Conservation (phyloP, 23 tunicate genomes). For the Trididemnum miniatum region DNA sequence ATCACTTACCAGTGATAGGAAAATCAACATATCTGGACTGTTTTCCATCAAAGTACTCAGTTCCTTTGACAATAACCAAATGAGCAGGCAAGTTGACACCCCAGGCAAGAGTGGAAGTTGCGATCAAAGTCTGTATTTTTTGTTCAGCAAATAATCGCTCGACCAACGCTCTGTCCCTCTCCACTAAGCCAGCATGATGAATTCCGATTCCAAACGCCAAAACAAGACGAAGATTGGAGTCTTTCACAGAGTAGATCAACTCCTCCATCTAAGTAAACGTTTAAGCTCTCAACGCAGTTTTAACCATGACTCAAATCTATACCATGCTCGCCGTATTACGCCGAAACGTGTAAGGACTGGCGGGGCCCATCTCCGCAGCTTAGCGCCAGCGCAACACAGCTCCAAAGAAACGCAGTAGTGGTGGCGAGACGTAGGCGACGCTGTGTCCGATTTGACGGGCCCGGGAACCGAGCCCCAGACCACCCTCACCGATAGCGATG, state of each 20-base stretch:
- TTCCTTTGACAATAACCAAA: conserved; percentile 95
- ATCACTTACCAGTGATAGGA: conserved; percentile 84
- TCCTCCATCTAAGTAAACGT: conserved; percentile 84
- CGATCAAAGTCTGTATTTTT: conserved; percentile 86
- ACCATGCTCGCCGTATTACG: too few relatives aligned
- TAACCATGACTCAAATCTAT: too few relatives aligned
- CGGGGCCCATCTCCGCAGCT: too few relatives aligned
- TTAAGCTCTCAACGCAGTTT: too few relatives aligned
- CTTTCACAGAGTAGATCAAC: conserved; percentile 63
- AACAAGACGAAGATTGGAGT: conserved; percentile 78
- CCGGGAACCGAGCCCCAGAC: too few relatives aligned
- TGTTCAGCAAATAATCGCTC: conserved; percentile 75
- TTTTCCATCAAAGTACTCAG: conserved; percentile 95
- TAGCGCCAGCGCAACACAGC: too few relatives aligned
- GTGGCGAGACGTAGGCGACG: too few relatives aligned
- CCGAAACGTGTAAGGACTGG: too few relatives aligned
- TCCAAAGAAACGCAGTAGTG: too few relatives aligned
- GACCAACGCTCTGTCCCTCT: conserved; percentile 76
- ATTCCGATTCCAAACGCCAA: conserved; percentile 96
- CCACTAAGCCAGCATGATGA: conserved; percentile 97
- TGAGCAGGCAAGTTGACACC: conserved; percentile 98
- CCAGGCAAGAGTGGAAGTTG: conserved; percentile 98
- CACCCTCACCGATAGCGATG: too few relatives aligned
- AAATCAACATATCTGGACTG: conserved; percentile 78
- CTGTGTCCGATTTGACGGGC: too few relatives aligned